Evolutionary conservation across 1,140 invertebrate species (phyloP), one percentile per base, ranked within the genome.

Genomic region (Lepidurus packardi): DNA sequence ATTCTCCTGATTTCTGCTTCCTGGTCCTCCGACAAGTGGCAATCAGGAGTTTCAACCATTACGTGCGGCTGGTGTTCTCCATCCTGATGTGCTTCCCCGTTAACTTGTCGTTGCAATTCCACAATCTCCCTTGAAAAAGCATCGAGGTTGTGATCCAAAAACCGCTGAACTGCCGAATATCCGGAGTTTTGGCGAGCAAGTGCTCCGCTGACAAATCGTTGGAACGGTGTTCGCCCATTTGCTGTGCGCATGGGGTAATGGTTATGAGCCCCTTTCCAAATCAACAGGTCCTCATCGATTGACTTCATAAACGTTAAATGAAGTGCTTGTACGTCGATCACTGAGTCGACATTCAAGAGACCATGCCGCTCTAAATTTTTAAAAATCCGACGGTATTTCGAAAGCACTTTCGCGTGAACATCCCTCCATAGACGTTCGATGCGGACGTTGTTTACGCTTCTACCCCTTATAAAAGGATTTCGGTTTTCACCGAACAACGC

Each of bases 371-470:
- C 45, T 10, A 47, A 47, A 47, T 47, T 16, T 47, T 47, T 5
- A 47, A 47, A 47, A 10, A 47, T 47, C 9, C 9, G 9, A 2
- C 45, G 45, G 16, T 47, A 47, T 47, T 47, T 47, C 45, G 45
- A 47, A 11, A 47, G 16, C 45, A 11, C 45, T 47, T 47, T 47
- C 10, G 43, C 9, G 43, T 41, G 73, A 42, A 75, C 25, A 8
- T 75, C 74, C 16, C 21, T 43, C 74, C 74, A 75, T 6, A 75
- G 25, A 24, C 74, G 73, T 41, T 74, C 73, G 21, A 74, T 74
- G 10, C 74, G 74, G 21, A 42, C 34, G 34, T 75, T 75, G 34
- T 75, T 41, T 41, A 75, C 74, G 13, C 34, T 42, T 75, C 74
- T 6, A 25, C 74, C 41, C 9, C 41, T 75, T 16, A 75, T 75